Conservation (phyloP, 2,113 vertebrate genomes). For the Patagioenas fasciata region DNA sequence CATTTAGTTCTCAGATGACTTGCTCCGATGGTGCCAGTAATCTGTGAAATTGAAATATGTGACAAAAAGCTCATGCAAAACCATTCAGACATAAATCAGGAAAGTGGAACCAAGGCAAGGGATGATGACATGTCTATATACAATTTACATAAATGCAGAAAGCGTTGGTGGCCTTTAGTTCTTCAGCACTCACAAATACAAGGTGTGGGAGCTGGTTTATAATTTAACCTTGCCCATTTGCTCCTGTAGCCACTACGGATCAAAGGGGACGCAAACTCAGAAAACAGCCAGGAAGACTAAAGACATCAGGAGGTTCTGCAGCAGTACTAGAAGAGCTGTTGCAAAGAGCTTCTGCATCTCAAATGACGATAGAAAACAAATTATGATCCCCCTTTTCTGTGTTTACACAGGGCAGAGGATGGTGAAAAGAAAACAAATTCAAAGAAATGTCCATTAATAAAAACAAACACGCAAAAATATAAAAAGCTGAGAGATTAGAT, state of each 20-base stretch:
- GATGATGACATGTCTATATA: neutral
- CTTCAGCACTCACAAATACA: neutral
- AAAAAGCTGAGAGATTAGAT: neutral
- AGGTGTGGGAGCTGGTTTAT: neutral
- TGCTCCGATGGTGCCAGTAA: neutral
- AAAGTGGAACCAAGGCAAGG: neutral
- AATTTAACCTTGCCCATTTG: neutral
- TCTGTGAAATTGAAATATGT: conserved; percentile 16
- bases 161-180: neutral
- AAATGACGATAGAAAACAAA: neutral
- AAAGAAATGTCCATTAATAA: neutral
- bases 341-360: neutral
- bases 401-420: neutral
- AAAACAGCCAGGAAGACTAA: neutral
- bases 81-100: neutral
- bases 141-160: neutral
- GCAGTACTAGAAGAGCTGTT: neutral
- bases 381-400: neutral
- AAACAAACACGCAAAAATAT: neutral
- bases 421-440: neutral
- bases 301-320: neutral
- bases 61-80: conserved; percentile 15
- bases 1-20: conserved; percentile 23
- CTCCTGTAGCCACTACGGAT: neutral
- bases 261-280: neutral